Conservation (phyloP, 1,140 invertebrate genomes). For the Bombus waltoni region DNA sequence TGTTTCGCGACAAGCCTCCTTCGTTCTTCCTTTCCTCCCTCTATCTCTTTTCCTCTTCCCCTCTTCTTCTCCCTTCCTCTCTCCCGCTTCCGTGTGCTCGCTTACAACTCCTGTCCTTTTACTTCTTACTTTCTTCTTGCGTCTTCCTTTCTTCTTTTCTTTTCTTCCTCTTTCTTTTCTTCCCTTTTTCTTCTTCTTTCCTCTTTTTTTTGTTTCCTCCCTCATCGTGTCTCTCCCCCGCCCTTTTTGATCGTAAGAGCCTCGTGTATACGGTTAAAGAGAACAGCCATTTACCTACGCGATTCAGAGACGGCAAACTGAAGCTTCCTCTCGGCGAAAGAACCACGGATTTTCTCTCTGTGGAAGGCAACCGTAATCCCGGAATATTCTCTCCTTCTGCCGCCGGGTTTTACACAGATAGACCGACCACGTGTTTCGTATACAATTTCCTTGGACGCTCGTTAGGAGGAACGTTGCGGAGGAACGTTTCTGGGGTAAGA, state of each 20-base stretch:
- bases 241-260: background rate
- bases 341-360: conserved; percentile 20
- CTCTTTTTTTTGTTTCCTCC: background rate
- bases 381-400: conserved; percentile 17
- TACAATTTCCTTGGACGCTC: conserved; percentile 27
- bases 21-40: conserved; percentile 11
- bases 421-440: conserved; percentile 4
- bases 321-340: conserved; percentile 22
- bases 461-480: background rate
- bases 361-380: conserved; percentile 6
- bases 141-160: background rate
- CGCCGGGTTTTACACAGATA: background rate
- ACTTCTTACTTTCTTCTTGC: conserved; percentile 8
- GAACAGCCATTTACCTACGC: conserved; percentile 65
- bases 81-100: background rate
- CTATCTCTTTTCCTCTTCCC: background rate
- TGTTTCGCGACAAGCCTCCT: conserved; percentile 47
- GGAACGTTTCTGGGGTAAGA: conserved; percentile 11
- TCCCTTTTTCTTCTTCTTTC: conserved; percentile 23
- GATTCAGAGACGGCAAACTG: conserved; percentile 54
- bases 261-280: conserved; percentile 40
- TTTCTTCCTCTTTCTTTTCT: conserved; percentile 24
- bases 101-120: background rate
- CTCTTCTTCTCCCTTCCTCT: too few relatives aligned
- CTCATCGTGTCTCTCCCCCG: conserved; percentile 39